phyloP scores from a whole-genome alignment of 2,113 vertebrate genomes.

The Corythaixoides concolor region DNA sequence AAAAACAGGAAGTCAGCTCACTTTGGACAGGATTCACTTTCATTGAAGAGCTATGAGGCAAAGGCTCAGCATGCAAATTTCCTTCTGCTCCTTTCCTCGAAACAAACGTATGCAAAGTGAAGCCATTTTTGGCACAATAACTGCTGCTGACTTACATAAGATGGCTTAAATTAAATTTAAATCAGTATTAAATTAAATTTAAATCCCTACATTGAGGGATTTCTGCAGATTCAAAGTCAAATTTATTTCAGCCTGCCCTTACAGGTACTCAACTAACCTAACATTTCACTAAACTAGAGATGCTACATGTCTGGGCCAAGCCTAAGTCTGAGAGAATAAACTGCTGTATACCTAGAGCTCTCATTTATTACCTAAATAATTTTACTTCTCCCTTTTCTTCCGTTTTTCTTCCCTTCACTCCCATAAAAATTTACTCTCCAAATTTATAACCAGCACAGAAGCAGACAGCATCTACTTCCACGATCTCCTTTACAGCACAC shows the following conservation, averaged over 20 bases:
- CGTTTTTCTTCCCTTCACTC: background rate
- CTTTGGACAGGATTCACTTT: background rate
- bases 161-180: background rate
- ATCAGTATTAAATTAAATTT: background rate
- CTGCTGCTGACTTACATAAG: background rate
- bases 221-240: background rate
- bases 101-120: background rate
- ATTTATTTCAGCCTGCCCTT: background rate
- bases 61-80: background rate
- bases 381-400: background rate
- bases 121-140: background rate
- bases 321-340: background rate
- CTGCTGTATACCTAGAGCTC: background rate
- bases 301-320: background rate
- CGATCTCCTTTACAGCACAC: accelerated
- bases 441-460: background rate
- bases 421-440: background rate
- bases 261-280: background rate
- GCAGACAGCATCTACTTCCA: background rate
- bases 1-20: background rate
- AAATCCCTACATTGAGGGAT: background rate
- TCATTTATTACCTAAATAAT: background rate
- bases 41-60: background rate
- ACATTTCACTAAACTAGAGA: background rate
- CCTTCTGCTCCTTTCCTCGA: background rate